A percentile compares a stretch with the other conserved stretches of the same genome.
Evolutionary conservation across 1,140 invertebrate genomes (phyloP).

Genomic region (Thaumatotibia leucotreta): DNA sequence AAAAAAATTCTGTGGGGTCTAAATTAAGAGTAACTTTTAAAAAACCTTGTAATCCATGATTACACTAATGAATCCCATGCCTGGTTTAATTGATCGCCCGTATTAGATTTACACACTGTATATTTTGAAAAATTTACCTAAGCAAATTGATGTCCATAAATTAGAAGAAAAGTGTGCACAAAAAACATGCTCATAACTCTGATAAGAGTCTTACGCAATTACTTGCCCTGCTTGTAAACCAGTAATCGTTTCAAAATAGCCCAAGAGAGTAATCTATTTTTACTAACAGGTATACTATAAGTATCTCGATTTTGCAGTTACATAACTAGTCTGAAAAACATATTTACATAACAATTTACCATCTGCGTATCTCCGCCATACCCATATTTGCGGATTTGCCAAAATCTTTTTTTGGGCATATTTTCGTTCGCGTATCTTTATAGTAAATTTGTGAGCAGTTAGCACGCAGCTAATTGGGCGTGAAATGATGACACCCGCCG

Average conservation of each 20-base stretch:
- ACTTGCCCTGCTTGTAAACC: no score
- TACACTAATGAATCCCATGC: no score
- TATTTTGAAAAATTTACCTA: no score
- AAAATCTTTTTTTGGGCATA: background rate
- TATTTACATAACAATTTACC: background rate
- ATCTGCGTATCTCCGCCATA: background rate
- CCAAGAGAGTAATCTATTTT: background rate
- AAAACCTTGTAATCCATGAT: no score
- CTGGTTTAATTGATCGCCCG: no score
- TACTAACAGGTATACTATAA: background rate
- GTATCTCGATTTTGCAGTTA: background rate
- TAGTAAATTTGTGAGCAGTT: constrained; percentile 23
- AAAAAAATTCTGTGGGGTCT: no score
- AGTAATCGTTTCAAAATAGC: background rate
- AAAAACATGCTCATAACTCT: no score
- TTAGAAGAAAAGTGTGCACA: no score
- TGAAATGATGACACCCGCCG: constrained; percentile 49
- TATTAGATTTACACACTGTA: no score
- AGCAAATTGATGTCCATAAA: no score
- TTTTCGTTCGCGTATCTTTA: background rate
- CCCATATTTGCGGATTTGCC: background rate
- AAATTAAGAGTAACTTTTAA: no score
- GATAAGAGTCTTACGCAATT: no score
- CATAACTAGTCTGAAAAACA: background rate
- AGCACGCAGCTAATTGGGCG: constrained; percentile 47